Evolutionary conservation across 1,140 invertebrate species (phyloP), one percentile per base, ranked within the genome.

Genomic region (Drosophila micromelanica): DNA sequence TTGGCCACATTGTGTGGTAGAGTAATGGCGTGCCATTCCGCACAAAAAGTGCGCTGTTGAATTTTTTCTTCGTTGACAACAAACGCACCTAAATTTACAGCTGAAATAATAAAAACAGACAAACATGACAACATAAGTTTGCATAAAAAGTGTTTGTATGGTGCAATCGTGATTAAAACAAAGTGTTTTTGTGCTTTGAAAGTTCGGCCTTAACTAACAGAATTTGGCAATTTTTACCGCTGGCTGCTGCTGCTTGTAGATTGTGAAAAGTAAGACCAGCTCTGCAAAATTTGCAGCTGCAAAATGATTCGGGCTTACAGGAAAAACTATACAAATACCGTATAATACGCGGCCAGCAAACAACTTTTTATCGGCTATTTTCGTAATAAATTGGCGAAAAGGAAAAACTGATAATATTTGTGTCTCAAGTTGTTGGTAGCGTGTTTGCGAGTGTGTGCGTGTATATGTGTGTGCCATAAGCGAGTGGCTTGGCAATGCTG

Each of bases 1-100:
- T 61, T 76, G 70, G 70, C 46, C 32, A 73, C 63, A 32, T 43
- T 78, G 40, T 45, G 11, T n/a, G 12, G 43, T 30, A 62, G 13
- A 70, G 75, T 46, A 76, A 86, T 86, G 80, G 81, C 80, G 76
- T 85, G 81, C 77, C 77, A 85, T 75, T 86, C 78, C 65, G 65
- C 75, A 78, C 73, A 81, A 87, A 81, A 73, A 74, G 59, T 74
- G 57, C 65, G 59, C 60, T 73, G 69, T 57, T 67, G 59, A 60
- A 65, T 59, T 84, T 86, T 71, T 45, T 65, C 71, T 68, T 63
- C 49, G 56, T 73, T 76, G 51, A 68, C 59, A 73, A 89, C 69
- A 87, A 76, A 76, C 64, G 76, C 64, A 49, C 15, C 27, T 12
- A 35, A 46, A 48, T 68, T 40, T 9, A 45, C 43, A 65, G 55